Percentiles rank a stretch among this genome's conserved stretches.
Conservation (phyloP, 2,113 vertebrate genomes). For the Pachyramphus minor region DNA sequence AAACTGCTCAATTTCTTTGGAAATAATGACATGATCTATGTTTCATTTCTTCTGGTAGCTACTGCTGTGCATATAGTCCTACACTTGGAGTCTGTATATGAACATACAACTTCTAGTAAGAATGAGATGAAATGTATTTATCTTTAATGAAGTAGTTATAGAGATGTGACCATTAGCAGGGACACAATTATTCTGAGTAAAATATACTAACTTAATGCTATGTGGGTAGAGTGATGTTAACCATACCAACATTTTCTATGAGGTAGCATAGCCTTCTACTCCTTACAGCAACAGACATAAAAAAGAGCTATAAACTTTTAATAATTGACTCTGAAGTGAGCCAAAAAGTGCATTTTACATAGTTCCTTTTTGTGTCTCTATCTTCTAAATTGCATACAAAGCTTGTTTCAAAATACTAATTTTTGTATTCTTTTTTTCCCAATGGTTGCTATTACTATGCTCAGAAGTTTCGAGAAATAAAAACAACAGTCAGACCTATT, state of each 20-base stretch:
- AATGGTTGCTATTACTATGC: not conserved
- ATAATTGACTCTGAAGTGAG: not conserved
- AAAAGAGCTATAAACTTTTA: not conserved
- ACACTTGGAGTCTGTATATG: not conserved
- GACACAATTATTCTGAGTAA: not conserved
- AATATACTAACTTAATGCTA: not conserved
- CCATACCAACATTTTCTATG: not conserved
- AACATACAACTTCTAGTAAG: not conserved
- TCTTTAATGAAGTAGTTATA: not conserved
- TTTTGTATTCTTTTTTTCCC: not conserved
- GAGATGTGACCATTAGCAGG: not conserved
- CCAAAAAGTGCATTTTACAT: not conserved
- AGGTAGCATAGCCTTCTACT: not conserved
- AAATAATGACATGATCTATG: not conserved
- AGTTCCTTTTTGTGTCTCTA: not conserved
- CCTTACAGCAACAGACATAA: not conserved
- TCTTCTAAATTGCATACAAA: not conserved
- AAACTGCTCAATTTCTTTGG: not conserved
- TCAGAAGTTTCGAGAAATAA: not conserved
- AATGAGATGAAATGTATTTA: not conserved
- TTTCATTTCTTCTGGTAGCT: not conserved
- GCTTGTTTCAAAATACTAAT: not conserved
- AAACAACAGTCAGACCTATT: not conserved
- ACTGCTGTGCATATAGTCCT: not conserved
- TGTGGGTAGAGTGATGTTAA: not conserved